Evolutionary conservation across 1,140 invertebrate species (phyloP), one percentile per base, ranked within the genome.

Genomic region (Panagrolaimus sp.): DNA sequence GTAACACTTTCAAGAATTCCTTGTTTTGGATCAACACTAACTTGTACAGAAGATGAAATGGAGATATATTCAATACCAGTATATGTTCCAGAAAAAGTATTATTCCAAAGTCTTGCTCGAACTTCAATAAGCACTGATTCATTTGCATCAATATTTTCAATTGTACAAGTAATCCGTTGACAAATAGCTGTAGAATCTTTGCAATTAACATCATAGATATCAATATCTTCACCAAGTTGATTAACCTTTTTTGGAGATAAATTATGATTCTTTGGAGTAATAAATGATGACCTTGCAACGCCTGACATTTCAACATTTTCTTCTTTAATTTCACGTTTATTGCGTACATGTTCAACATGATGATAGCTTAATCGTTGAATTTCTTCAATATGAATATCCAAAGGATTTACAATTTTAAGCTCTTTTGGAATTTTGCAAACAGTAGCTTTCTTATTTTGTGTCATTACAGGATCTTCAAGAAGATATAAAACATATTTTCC

Each of bases 11-110:
- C 74, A 7, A 78, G 61, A 66, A 76, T 76, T n/a, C 74, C 74
- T 72, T 76, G 74, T 31, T 65, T 57, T 23, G 76, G 72, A 45
- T 78, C 76, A n/a, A 76, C 74, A 53, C 76, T 71, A 43, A 79
- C 71, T 57, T 67, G 63, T n/a, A 72, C 74, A 31, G 79, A 42
- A 42, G 74, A 76, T 11, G 77, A 71, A 25, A 76, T 74, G 16
- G 72, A 73, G 16, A 79, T 63, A 57, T 78, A 76, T 25, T 76
- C 74, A 45, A 76, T 75, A 42, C 45, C 31, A 23, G 65, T 62
- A 31, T 78, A 63, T 38, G 16, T 16, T 27, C 42, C 62, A 3
- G 16, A n/a, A n/a, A 63, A 63, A 38, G 27, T 63, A 0, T 16
- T n/a, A 46, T 76, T 76, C 72, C 78, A 62, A 31, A 73, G 61